Evolutionary conservation across 2,888 invertebrate species (phyloP).

Genomic region (Limenitis camilla): DNA sequence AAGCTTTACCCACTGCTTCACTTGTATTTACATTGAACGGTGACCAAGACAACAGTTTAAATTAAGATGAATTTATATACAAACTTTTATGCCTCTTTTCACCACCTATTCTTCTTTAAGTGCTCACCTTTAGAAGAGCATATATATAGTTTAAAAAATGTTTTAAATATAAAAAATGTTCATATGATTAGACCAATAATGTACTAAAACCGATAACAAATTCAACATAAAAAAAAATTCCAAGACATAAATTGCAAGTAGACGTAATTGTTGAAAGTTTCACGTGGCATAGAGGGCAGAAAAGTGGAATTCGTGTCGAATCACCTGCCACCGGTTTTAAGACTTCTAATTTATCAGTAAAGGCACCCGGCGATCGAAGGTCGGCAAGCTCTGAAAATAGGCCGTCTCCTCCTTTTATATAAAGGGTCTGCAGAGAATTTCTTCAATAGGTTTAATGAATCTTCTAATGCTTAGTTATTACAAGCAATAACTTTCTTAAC

Average conservation of each 20-base stretch:
- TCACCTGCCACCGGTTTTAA: conserved; percentile 78
- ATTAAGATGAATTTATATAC: too few relatives aligned
- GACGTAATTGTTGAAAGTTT: conserved; percentile 72
- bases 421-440: conserved; percentile 32
- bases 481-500: conserved; percentile 32
- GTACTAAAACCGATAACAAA: too few relatives aligned
- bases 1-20: too few relatives aligned
- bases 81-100: too few relatives aligned
- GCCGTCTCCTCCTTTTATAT: conserved; percentile 42
- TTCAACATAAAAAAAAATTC: conserved; percentile 33
- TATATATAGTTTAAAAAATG: too few relatives aligned
- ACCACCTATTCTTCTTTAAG: too few relatives aligned
- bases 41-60: too few relatives aligned
- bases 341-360: conserved; percentile 77
- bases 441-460: conserved; percentile 25
- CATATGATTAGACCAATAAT: too few relatives aligned
- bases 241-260: conserved; percentile 66
- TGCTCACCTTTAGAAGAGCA: too few relatives aligned
- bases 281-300: conserved; percentile 50
- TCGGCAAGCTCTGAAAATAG: conserved; percentile 51
- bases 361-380: conserved; percentile 40
- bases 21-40: too few relatives aligned
- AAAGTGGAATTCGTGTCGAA: conserved; percentile 65
- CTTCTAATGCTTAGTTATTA: conserved; percentile 34
- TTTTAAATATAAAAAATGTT: too few relatives aligned